phyloP scores from a whole-genome alignment of 2,888 invertebrate species.

The Patella ulyssiponensis region DNA sequence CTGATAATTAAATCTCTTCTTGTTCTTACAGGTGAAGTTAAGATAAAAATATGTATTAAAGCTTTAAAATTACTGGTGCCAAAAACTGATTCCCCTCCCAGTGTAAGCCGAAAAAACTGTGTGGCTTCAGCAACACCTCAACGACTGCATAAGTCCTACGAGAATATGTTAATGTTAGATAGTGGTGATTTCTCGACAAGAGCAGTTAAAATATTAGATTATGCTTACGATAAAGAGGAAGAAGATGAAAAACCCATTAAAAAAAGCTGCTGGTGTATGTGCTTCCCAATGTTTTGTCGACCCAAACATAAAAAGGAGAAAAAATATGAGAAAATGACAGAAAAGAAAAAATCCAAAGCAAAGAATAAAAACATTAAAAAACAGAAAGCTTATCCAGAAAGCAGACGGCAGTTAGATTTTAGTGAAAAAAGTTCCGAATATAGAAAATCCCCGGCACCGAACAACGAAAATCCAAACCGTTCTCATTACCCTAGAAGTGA shows the following conservation, averaged over 20 bases:
- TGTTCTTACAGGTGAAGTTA: conserved; percentile 57
- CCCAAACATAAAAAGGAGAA: conserved; percentile 35
- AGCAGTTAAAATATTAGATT: conserved; percentile 47
- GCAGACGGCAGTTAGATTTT: background rate
- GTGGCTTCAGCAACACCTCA: conserved; percentile 49
- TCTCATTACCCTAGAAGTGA: conserved; percentile 1
- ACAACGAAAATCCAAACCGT: background rate
- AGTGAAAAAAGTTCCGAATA: background rate
- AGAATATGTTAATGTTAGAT: conserved; percentile 58
- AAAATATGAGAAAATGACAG: conserved; percentile 16
- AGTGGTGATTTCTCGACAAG: conserved; percentile 38
- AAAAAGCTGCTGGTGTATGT: conserved; percentile 55
- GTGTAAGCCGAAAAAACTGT: conserved; percentile 38
- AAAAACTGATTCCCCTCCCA: conserved; percentile 46
- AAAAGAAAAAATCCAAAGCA: background rate
- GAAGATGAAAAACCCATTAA: conserved; percentile 34
- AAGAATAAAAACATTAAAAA: background rate
- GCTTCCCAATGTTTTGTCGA: conserved; percentile 43
- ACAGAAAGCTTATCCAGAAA: background rate
- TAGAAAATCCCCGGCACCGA: background rate
- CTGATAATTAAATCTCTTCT: background rate
- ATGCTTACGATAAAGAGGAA: conserved; percentile 50
- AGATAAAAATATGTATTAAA: conserved; percentile 57
- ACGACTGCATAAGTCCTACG: conserved; percentile 55
- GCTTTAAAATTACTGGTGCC: conserved; percentile 60